A percentile compares a stretch with the other conserved stretches of the same genome.
phyloP scores from a whole-genome alignment of 2,113 vertebrate genomes.

The Centropus bengalensis region DNA sequence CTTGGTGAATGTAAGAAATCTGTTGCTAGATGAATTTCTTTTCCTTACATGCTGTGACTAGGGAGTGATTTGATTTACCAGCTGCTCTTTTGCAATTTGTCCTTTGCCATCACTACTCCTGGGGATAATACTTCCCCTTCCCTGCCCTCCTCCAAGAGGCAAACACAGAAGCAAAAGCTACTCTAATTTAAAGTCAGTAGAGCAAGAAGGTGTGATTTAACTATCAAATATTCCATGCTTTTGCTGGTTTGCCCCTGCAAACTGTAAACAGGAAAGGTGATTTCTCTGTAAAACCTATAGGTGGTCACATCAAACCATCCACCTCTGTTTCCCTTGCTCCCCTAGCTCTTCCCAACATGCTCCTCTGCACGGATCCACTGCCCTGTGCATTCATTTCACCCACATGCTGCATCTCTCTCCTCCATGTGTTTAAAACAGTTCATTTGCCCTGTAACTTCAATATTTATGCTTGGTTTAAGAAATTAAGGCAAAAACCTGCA shows the following conservation, averaged over 20 bases:
- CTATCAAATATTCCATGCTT: background rate
- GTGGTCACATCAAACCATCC: background rate
- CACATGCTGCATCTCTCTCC: background rate
- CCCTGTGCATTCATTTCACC: background rate
- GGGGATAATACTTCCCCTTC: background rate
- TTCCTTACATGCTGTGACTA: background rate
- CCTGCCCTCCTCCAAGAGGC: background rate
- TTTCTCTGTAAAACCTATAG: background rate
- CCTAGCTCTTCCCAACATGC: accelerated
- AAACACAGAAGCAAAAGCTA: accelerated
- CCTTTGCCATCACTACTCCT: background rate
- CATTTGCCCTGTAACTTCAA: background rate
- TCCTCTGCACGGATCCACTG: accelerated
- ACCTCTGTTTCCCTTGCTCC: background rate
- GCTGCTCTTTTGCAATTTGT: background rate
- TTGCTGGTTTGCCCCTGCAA: background rate
- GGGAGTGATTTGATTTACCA: background rate
- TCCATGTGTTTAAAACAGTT: accelerated
- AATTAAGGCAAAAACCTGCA: background rate
- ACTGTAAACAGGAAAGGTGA: background rate
- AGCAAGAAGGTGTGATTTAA: too few relatives aligned
- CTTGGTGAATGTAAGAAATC: background rate
- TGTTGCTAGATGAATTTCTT: background rate
- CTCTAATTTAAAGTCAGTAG: background rate
- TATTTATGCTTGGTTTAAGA: accelerated